Evolutionary conservation across 2,797 vertebrate species (phyloP).

Genomic region (Hemibagrus guttatus): DNA sequence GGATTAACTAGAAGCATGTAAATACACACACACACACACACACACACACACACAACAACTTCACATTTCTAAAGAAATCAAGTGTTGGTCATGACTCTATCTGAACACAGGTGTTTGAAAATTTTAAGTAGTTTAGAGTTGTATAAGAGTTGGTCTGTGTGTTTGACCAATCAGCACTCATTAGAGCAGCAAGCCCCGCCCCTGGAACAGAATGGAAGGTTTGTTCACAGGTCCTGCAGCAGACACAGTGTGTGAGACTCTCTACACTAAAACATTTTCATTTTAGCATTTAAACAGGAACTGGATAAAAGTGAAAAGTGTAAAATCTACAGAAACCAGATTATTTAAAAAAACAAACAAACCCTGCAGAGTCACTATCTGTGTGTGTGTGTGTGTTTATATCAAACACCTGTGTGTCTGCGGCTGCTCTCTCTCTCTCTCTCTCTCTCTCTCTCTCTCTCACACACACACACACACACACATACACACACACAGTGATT

Average conservation of each 20-base stretch:
- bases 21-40: neutral
- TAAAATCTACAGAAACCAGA: neutral
- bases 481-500: neutral
- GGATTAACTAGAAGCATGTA: no score
- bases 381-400: neutral
- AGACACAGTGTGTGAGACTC: neutral
- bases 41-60: neutral
- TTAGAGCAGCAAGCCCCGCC: neutral
- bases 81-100: neutral
- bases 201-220: neutral
- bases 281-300: neutral
- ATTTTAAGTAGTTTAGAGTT: no score
- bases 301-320: neutral
- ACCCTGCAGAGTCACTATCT: neutral
- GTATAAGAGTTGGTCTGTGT: no score
- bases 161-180: neutral
- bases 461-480: no score
- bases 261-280: neutral
- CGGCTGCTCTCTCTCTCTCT: neutral
- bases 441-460: neutral
- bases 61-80: neutral
- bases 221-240: neutral
- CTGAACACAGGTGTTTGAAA: no score
- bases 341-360: neutral
- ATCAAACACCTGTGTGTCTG: neutral